Base-by-base conservation (phyloP, 1,140 invertebrate species). In the Araneus ventricosus region DNA sequence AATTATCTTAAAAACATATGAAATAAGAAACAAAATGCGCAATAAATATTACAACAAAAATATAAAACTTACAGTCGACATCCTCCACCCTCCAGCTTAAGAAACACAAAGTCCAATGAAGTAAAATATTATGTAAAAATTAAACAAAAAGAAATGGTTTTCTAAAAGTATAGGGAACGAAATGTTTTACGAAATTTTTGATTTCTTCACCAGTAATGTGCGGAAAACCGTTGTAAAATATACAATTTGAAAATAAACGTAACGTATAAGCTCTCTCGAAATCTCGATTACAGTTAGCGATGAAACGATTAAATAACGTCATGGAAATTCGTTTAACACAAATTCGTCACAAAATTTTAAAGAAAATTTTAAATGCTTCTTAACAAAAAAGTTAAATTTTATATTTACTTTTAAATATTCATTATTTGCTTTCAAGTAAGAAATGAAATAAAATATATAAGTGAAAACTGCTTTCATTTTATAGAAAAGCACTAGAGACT, bases 11-110 rank as follows among this genome's bases (percentile, higher is more conserved):
- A 67, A 67, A 67, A 27, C 27, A 30, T 4, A 67, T 67, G 24
- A 67, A 67, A 67, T 30, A 27, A 10, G 6, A 27, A 67, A n/a
- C 27, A 4, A 10, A 27, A n/a, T 14, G 27, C n/a, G 10, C 27
- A 79, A 82, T 82, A 82, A 82, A 41, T 22, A 82, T n/a, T 82
- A 8, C 39, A 82, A 45, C 8, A 24, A 27, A 45, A 82, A 52
- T 10, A 10, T 22, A 45, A 10, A 61, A 86, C 90, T 93, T 93
- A 93, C 91, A 52, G 63, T 70, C 57, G 91, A 93, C 91, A 93
- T 93, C 45, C 84, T 93, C 91, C 91, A 93, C 84, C 63, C 63
- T 88, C 61, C 82, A 92, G 37, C 45, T 37, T 37, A 52, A 45
- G 39, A 30, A 20, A 86, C 34, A 34, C 14, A 17, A 4, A 59